phyloP scores from a whole-genome alignment of 2,113 vertebrate genomes.

The Dolichotis patagonum region DNA sequence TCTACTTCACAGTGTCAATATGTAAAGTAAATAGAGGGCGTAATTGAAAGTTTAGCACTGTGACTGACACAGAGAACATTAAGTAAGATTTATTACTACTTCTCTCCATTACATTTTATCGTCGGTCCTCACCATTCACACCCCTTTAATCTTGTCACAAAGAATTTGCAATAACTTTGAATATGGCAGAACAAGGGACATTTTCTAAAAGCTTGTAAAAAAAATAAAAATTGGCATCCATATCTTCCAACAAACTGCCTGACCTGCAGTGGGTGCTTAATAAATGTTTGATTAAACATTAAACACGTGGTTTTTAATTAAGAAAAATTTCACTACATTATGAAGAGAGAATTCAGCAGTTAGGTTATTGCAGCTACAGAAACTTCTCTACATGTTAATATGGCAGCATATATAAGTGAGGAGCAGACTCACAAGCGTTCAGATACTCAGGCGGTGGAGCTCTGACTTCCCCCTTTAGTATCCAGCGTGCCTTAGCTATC shows the following conservation, averaged over 20 bases:
- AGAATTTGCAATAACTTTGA: neutral
- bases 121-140: neutral
- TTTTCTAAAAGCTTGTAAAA: neutral
- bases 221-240: neutral
- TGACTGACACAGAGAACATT: neutral
- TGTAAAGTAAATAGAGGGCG: slow-evolving; percentile 19
- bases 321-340: neutral
- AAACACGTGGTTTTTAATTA: neutral
- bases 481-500: neutral
- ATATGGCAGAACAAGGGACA: neutral
- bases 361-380: neutral
- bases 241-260: slow-evolving; percentile 16
- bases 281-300: slow-evolving; percentile 46
- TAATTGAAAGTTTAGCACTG: neutral
- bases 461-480: neutral
- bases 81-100: neutral
- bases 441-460: neutral
- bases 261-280: neutral
- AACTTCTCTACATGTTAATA: neutral
- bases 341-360: neutral
- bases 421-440: neutral
- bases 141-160: neutral
- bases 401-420: neutral
- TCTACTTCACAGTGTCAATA: neutral
- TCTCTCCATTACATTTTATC: neutral